A percentile compares a stretch with the other conserved stretches of the same genome.
These are phyloP conservation scores for Gymnocephalus cernua DNA, from an alignment of 2,113 vertebrate species.

Conservation along the genomic window DNA sequence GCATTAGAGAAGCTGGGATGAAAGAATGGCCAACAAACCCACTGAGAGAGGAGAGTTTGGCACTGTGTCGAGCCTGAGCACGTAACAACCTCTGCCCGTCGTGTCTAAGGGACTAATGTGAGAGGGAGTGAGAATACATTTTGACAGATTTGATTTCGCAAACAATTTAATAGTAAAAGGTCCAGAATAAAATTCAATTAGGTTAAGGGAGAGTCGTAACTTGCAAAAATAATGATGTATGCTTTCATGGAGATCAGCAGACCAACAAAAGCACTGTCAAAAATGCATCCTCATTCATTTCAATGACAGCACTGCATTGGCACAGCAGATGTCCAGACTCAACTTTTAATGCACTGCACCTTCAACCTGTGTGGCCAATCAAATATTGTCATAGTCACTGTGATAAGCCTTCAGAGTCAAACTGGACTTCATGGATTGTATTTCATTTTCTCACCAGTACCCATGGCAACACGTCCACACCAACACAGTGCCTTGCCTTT, in stretches of 20 bases:
- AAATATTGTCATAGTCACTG: not conserved
- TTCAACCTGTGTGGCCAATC: not conserved
- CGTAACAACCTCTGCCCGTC: not conserved
- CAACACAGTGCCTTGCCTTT: not conserved
- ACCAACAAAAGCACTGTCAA: not conserved
- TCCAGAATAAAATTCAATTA: not conserved
- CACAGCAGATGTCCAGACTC: not conserved
- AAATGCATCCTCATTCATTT: constrained; percentile 4
- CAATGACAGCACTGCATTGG: not conserved
- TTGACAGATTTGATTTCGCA: constrained; percentile 17
- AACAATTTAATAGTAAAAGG: not conserved
- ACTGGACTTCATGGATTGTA: not conserved
- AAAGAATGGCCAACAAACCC: constrained; percentile 59
- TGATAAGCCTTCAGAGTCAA: constrained; percentile 9
- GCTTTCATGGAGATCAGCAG: not conserved
- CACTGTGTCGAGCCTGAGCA: not conserved
- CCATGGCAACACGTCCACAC: constrained; percentile 18
- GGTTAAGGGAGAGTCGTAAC: not conserved
- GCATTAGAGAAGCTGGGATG: constrained; percentile 57
- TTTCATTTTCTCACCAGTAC: constrained; percentile 23
- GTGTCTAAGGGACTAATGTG: not conserved
- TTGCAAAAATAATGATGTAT: not conserved
- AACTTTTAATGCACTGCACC: not conserved
- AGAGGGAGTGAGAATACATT: not conserved
- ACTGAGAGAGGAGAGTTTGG: constrained; percentile 42